Percentiles rank a stretch among this genome's conserved stretches.
These are phyloP conservation scores for Solenopsis invicta DNA, from an alignment of 1,140 invertebrate species.

Conservation along the genomic window DNA sequence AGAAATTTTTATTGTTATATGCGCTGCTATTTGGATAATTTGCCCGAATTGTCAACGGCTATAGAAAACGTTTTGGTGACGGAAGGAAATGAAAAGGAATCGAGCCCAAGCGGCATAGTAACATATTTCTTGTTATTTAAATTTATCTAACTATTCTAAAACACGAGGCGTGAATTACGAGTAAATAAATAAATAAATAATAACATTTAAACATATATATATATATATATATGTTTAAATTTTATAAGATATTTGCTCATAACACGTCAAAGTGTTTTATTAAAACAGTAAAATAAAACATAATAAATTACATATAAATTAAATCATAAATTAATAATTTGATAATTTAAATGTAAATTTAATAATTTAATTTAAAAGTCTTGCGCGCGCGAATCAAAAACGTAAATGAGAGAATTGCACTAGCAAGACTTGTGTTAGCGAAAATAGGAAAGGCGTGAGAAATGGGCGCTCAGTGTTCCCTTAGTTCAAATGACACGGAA, in stretches of 20 bases:
- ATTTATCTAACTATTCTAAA: background rate
- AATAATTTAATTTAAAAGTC: conserved; percentile 4
- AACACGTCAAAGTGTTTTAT: background rate
- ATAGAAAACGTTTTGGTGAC: background rate
- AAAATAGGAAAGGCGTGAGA: background rate
- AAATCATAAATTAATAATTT: background rate
- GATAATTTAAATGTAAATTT: background rate
- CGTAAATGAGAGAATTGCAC: background rate
- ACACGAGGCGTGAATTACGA: too few species aligned
- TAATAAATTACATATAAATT: background rate
- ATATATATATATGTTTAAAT: too few species aligned
- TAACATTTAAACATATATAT: too few species aligned
- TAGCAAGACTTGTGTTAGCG: background rate
- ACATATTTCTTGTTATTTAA: background rate
- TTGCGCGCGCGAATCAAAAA: background rate
- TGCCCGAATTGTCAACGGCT: background rate
- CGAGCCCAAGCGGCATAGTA: conserved; percentile 1
- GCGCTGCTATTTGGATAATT: background rate
- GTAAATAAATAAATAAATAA: too few species aligned
- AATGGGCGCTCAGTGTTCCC: conserved; percentile 31
- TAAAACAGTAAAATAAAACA: too few species aligned
- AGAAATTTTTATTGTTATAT: conserved; percentile 80
- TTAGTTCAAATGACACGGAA: conserved; percentile 58
- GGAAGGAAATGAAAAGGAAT: background rate
- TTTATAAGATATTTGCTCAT: background rate